phyloP scores from a whole-genome alignment of 2,888 invertebrate species.

The Eremobia ochroleuca region DNA sequence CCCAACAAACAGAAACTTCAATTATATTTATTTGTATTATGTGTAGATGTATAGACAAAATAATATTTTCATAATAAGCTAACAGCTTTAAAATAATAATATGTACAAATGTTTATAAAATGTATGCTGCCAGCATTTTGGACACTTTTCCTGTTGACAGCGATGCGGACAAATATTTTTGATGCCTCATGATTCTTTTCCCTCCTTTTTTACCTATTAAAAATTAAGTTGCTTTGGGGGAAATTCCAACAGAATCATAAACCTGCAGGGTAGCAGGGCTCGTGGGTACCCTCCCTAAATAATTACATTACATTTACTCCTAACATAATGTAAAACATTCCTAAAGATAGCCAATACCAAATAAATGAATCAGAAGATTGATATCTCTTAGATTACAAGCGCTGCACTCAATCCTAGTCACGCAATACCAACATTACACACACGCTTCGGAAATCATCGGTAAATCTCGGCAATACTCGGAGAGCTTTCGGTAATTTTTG shows the following conservation, averaged over 20 bases:
- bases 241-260: background rate
- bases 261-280: no score
- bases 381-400: constrained; percentile 55
- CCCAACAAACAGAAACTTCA: no score
- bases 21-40: no score
- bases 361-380: constrained; percentile 58
- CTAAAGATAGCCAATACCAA: constrained; percentile 40
- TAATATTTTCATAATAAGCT: no score
- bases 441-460: constrained; percentile 45
- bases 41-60: no score
- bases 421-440: constrained; percentile 59
- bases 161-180: background rate
- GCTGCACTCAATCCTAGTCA: constrained; percentile 50
- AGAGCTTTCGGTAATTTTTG: constrained; percentile 36
- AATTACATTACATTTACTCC: background rate
- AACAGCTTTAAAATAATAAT: no score
- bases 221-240: background rate
- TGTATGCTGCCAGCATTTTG: no score
- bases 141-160: no score
- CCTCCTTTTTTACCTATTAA: background rate
- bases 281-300: no score
- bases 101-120: no score
- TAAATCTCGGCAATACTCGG: constrained; percentile 39
- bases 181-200: background rate
- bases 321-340: constrained; percentile 2